Evolutionary conservation across 2,888 invertebrate species (phyloP), one percentile per base, ranked within the genome.

Genomic region (Itoplectis maculator): DNA sequence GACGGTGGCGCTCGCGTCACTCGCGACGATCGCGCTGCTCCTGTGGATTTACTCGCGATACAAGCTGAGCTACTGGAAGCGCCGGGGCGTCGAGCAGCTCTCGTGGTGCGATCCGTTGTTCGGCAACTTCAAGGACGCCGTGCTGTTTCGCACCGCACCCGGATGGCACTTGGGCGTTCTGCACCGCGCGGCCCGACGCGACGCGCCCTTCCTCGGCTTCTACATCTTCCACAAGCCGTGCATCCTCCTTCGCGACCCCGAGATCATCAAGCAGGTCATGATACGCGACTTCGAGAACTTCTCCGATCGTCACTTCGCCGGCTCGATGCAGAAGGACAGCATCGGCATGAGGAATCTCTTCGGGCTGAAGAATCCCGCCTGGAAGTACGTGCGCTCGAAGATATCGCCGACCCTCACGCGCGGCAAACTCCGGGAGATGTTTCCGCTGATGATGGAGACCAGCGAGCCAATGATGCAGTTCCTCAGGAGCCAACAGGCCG

Each of bases 361-460:
- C 81, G 91, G 93, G 0, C 85, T 93, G 73, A 93, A 93, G 79
- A 94, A 94, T 75, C 93, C 93, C 0, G 92, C 93, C 0, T 95
- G 95, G 95, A 94, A 93, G 86, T 90, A 90, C 45, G 87, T 94
- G 15, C 91, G 95, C 29, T 86, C 92, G 0, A 94, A 94, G 83
- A 88, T 95, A 40, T 93, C 94, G 0, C 94, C 95, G 0, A 93
- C 94, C 0, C 94, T 95, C 86, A 94, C 94, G 0, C 93, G 93
- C 0, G 94, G 94, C 20, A 95, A 95, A 88, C 90, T 95, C 75
- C 94, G 93, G 87, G 90, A 88, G 54, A 94, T 95, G 94, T 92
- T 94, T 35, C 92, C 92, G 0, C 89, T 94, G 40, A 93, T 94
- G 88, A 85, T 90, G 49, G 92, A 93, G 61, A 93, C 92, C 37